Percentiles rank a stretch among this genome's conserved stretches.
phyloP scores from a whole-genome alignment of 2,888 invertebrate genomes.

The Melieria omissa region DNA sequence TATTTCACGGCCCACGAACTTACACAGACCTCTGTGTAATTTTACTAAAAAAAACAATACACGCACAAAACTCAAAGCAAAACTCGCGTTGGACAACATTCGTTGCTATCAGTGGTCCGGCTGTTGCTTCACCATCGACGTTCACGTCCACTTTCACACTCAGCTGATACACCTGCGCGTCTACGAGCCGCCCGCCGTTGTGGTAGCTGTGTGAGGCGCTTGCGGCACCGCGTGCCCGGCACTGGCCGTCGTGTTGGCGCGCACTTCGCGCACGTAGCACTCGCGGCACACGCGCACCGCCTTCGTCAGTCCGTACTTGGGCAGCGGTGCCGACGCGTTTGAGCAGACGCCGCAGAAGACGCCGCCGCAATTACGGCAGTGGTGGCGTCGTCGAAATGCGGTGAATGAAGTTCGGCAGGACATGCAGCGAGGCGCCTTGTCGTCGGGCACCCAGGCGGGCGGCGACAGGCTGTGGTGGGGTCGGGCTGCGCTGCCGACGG shows the following conservation, averaged over 20 bases:
- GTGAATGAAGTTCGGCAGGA: slow-evolving; percentile 93
- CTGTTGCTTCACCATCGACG: background rate
- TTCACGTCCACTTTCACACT: slow-evolving; percentile 11
- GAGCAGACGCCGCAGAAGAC: slow-evolving; percentile 96
- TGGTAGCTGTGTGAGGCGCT: slow-evolving; percentile 15
- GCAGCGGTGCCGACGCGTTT: slow-evolving; percentile 90
- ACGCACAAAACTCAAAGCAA: background rate
- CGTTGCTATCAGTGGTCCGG: background rate
- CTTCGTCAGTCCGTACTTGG: slow-evolving; percentile 90
- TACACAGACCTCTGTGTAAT: background rate
- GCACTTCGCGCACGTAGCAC: slow-evolving; percentile 60
- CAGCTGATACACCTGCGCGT: slow-evolving; percentile 13
- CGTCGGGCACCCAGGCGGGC: slow-evolving; percentile 96
- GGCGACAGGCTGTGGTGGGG: slow-evolving; percentile 65
- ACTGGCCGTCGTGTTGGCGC: slow-evolving; percentile 30
- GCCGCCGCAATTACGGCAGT: slow-evolving; percentile 94
- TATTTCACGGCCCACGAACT: too few species aligned
- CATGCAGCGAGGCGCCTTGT: slow-evolving; percentile 91
- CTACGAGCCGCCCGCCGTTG: slow-evolving; percentile 55
- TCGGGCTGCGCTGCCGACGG: background rate
- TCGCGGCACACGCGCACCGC: slow-evolving; percentile 90
- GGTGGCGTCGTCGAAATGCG: slow-evolving; percentile 93
- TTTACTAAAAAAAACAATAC: slow-evolving; percentile 2
- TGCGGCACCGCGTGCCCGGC: slow-evolving; percentile 9
- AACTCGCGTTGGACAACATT: background rate